These are phyloP conservation scores for Scaptomyza polygonia DNA, from an alignment of 2,888 invertebrate species.

Conservation along the genomic window DNA sequence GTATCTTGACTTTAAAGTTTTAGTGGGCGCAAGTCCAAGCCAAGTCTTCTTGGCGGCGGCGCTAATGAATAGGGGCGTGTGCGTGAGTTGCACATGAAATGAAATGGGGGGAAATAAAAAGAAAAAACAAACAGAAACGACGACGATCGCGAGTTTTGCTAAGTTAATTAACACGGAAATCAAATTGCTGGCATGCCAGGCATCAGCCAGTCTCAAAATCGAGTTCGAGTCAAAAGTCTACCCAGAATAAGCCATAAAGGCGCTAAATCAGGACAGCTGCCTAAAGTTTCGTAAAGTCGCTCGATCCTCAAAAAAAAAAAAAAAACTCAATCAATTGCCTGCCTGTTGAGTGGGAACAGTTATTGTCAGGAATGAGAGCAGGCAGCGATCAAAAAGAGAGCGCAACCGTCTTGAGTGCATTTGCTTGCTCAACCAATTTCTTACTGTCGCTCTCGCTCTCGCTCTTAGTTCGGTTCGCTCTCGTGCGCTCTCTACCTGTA, in stretches of 20 bases:
- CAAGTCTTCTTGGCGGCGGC: slow-evolving; percentile 48
- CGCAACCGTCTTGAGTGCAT: slow-evolving; percentile 3
- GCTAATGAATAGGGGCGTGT: slow-evolving; percentile 80
- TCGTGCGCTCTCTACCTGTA: slow-evolving; percentile 38
- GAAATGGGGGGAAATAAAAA: slow-evolving; percentile 49
- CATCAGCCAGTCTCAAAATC: not conserved
- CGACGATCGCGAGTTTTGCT: slow-evolving; percentile 66
- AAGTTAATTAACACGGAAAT: slow-evolving; percentile 80
- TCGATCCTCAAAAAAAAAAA: slow-evolving; percentile 28
- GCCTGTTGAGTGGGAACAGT: slow-evolving; percentile 28
- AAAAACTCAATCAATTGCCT: slow-evolving; percentile 11
- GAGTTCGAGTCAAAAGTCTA: not conserved
- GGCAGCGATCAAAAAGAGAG: slow-evolving; percentile 20
- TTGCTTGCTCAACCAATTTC: too few species aligned
- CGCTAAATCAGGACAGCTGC: slow-evolving; percentile 26
- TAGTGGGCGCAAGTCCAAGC: slow-evolving; percentile 46
- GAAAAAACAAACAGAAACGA: slow-evolving; percentile 9
- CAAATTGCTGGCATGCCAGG: slow-evolving; percentile 75
- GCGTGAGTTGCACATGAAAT: slow-evolving; percentile 79
- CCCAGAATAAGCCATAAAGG: slow-evolving; percentile 26
- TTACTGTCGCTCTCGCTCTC: too few species aligned
- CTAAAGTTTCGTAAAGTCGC: slow-evolving; percentile 3
- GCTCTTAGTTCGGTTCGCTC: too few species aligned
- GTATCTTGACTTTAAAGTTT: slow-evolving; percentile 32
- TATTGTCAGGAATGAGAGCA: slow-evolving; percentile 3